phyloP scores from a whole-genome alignment of 2,888 invertebrate genomes.

The Erebia epiphron region DNA sequence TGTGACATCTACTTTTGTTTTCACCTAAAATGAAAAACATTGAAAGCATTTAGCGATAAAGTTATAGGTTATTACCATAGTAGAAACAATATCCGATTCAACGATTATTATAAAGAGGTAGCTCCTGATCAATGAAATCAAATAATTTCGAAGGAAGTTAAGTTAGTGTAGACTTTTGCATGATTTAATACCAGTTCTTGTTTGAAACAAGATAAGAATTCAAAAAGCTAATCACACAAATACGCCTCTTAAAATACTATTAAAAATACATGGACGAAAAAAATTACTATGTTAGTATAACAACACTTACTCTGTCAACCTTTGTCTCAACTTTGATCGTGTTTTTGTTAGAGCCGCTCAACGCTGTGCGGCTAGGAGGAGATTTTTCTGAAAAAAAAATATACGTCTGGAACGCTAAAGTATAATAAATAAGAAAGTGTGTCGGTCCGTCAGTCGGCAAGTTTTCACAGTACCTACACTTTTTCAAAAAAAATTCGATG shows the following conservation, averaged over 20 bases:
- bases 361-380: constrained; percentile 55
- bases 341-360: constrained; percentile 51
- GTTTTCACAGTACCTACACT: too few species aligned
- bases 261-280: background rate
- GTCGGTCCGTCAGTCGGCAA: too few species aligned
- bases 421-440: background rate
- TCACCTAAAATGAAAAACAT: constrained; percentile 39
- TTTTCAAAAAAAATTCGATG: too few species aligned
- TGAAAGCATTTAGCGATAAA: background rate
- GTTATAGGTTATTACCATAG: background rate
- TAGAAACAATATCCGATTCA: background rate
- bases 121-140: background rate
- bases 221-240: too few species aligned
- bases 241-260: too few species aligned
- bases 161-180: too few species aligned
- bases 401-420: background rate
- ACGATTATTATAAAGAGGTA: background rate
- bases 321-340: constrained; percentile 52
- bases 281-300: background rate
- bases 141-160: background rate
- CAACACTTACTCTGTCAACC: constrained; percentile 48
- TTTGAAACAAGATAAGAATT: too few species aligned
- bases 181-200: too few species aligned
- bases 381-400: constrained; percentile 59
- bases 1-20: constrained; percentile 31